Base-by-base conservation (phyloP, 2,797 vertebrate genomes). In the Strix occidentalis region DNA sequence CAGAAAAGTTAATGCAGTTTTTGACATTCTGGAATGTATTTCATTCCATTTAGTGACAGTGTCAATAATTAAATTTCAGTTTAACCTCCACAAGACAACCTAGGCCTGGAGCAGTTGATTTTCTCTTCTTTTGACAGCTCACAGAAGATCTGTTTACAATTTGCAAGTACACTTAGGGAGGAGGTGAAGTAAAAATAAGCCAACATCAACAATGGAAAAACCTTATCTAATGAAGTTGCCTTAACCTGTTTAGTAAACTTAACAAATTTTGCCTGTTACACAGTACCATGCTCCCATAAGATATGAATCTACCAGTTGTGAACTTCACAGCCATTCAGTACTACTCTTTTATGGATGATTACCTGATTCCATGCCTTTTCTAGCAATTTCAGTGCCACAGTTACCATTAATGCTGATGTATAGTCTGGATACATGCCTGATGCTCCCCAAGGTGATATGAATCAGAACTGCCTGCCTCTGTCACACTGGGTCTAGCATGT, bases 351-450 rank as follows among this genome's bases (percentile, higher is more conserved):
- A 54, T 87, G 75, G 70, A 45, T 71, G 24, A 84, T 92, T 89
- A 93, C 81, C 94, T 91, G 94, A 95, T 95, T 54, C 77, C 75
- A 86, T 93, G 75, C 76, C 80, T 95, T 84, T 85, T 92, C 54
- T 68, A 81, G 64, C 70, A 63, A 94, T 77, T 89, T 83, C 77
- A 96, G 43, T 68, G 90, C 43, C 63, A 90, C 63, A 54, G 53
- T 48, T 91, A 78, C 61, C 61, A 69, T 1, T 39, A 74, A 93
- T 56, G 65, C 41, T 88, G 86, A 90, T 63, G 91, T 41, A 68
- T 74, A 28, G 78, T 35, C 82, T 84, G 69, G 76, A 86, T 63
- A 90, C 26, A 20, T 50, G 92, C 54, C 69, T 66, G 83, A 93
- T 80, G 61, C 64, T 95, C 80, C 74, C 87, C 86, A 61, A 37